phyloP scores from a whole-genome alignment of 2,888 invertebrate species.

The Noctua fimbriata region DNA sequence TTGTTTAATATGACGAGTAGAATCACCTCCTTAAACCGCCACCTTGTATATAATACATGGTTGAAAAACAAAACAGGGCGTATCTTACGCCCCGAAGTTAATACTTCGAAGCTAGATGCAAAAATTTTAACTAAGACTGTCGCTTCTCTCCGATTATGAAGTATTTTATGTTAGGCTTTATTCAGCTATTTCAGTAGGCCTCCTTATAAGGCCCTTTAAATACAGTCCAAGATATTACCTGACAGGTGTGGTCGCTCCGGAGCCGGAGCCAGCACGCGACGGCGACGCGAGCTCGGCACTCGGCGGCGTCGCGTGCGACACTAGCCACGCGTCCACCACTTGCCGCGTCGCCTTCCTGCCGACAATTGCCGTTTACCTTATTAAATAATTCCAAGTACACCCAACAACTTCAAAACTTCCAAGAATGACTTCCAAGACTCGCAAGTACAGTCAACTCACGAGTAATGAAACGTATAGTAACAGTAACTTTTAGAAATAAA shows the following conservation, averaged over 20 bases:
- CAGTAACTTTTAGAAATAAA: neutral
- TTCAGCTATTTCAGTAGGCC: neutral
- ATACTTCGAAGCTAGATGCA: neutral
- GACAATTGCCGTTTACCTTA: conserved; percentile 67
- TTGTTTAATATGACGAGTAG: neutral
- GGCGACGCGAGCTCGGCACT: conserved; percentile 91
- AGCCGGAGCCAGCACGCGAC: conserved; percentile 94
- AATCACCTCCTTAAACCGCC: neutral
- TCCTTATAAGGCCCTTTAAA: neutral
- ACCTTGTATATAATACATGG: neutral
- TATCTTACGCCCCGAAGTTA: neutral
- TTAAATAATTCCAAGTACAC: conserved; percentile 50
- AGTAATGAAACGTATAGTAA: neutral
- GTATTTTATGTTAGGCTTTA: neutral
- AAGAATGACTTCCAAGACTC: neutral
- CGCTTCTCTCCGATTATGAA: neutral
- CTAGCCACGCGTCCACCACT: conserved; percentile 98
- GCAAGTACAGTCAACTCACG: neutral
- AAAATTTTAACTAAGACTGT: neutral
- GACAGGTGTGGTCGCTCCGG: conserved; percentile 98
- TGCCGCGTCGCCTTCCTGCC: conserved; percentile 97
- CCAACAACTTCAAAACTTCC: conserved; percentile 17
- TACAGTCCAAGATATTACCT: conserved; percentile 86
- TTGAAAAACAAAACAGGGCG: neutral
- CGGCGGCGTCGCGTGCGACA: conserved; percentile 95